Evolutionary conservation across 2,888 invertebrate species (phyloP).

Genomic region (Nysson spinosus): DNA sequence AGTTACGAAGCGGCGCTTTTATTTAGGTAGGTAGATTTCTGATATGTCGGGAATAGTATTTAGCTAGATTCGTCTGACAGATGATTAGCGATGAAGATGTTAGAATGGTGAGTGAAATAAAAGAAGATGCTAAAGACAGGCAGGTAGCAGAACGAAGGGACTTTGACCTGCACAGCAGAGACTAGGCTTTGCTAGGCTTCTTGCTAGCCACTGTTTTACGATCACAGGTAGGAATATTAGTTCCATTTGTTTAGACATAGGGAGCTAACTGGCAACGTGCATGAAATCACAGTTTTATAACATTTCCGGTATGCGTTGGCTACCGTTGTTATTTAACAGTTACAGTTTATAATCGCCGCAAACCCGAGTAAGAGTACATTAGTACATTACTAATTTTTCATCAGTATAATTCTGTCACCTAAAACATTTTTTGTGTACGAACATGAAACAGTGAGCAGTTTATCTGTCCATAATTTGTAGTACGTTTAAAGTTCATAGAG

Average conservation of each 20-base stretch:
- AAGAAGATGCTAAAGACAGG: slow-evolving; percentile 67
- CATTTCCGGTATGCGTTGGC: slow-evolving; percentile 30
- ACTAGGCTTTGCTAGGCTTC: slow-evolving; percentile 68
- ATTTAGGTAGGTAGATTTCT: slow-evolving; percentile 35
- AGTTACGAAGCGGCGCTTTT: slow-evolving; percentile 8
- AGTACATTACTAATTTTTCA: slow-evolving; percentile 3
- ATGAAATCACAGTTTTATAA: slow-evolving; percentile 53
- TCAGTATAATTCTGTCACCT: too few species aligned
- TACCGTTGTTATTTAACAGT: slow-evolving; percentile 26
- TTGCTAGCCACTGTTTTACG: slow-evolving; percentile 66
- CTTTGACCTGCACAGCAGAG: slow-evolving; percentile 66
- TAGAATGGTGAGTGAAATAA: slow-evolving; percentile 42
- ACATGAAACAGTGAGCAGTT: too few species aligned
- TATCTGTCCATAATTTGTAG: too few species aligned
- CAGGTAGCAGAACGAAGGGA: slow-evolving; percentile 73
- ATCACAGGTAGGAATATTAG: slow-evolving; percentile 71
- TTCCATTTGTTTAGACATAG: slow-evolving; percentile 66
- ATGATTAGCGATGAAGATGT: slow-evolving; percentile 58
- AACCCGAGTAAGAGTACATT: slow-evolving; percentile 2
- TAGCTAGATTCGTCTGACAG: slow-evolving; percentile 40
- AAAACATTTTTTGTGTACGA: too few species aligned
- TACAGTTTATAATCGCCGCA: slow-evolving; percentile 4
- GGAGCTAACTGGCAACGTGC: slow-evolving; percentile 53
- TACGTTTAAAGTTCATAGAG: too few species aligned
- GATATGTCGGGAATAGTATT: slow-evolving; percentile 15